phyloP scores from a whole-genome alignment of 2,797 vertebrate genomes.

The Silurus aristotelis region DNA sequence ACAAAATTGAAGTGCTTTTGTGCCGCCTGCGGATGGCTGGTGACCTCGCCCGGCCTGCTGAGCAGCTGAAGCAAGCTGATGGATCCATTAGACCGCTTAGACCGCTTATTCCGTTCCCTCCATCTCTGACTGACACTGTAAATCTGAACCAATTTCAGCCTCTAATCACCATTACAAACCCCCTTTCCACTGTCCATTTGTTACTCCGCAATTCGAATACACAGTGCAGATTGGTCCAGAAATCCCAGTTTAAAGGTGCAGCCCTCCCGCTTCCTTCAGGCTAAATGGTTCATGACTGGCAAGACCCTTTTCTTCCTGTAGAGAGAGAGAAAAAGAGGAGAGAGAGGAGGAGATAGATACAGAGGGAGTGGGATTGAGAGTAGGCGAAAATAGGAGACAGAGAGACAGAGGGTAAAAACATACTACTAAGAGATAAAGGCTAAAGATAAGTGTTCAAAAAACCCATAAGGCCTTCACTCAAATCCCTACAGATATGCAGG shows the following conservation, averaged over 20 bases:
- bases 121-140: constrained; percentile 98
- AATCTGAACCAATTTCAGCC: constrained; percentile 99
- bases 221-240: constrained; percentile 86
- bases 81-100: constrained; percentile 99
- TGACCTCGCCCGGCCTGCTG: constrained; percentile 99
- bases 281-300: constrained; percentile 85
- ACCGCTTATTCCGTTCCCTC: constrained; percentile 90
- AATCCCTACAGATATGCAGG: constrained; percentile 74
- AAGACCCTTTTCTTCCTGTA: constrained; percentile 69
- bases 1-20: constrained; percentile 99
- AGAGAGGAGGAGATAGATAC: constrained; percentile 3
- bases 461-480: constrained; percentile 69
- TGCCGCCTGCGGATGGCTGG: constrained; percentile 98
- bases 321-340: constrained; percentile 61
- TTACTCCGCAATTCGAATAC: constrained; percentile 91
- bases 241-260: constrained; percentile 81
- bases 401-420: constrained; percentile 31
- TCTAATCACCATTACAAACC: constrained; percentile 99
- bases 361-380: constrained; percentile 18
- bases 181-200: constrained; percentile 96
- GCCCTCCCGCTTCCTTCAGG: constrained; percentile 77
- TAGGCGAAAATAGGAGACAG: background rate
- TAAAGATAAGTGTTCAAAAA: constrained; percentile 48
- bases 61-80: constrained; percentile 98
- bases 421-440: constrained; percentile 46